Percentiles rank a stretch among this genome's conserved stretches.
phyloP scores from a whole-genome alignment of 2,888 invertebrate species.

The Apomyelois bistriatella region DNA sequence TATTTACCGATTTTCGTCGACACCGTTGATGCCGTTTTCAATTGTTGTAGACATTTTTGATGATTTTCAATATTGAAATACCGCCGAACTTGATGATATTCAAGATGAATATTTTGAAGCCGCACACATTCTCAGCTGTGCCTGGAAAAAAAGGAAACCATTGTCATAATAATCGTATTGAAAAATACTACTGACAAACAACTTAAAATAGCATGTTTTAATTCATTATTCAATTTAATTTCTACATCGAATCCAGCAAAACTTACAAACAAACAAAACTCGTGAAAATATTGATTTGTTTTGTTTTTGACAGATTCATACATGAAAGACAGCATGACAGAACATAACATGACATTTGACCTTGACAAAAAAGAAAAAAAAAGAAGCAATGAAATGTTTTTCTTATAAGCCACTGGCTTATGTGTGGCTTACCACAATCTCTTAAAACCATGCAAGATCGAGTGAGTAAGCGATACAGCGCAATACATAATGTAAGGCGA shows the following conservation, averaged over 20 bases:
- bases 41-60: slow-evolving; percentile 51
- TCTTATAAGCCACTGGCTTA: too few relatives aligned
- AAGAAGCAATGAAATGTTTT: too few relatives aligned
- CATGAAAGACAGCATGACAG: too few relatives aligned
- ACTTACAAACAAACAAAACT: neutral
- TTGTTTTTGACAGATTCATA: too few relatives aligned
- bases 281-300: neutral
- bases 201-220: neutral
- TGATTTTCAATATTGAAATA: slow-evolving; percentile 3
- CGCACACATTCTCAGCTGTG: slow-evolving; percentile 19
- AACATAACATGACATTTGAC: too few relatives aligned
- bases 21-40: slow-evolving; percentile 57
- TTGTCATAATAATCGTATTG: neutral
- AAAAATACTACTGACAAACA: neutral
- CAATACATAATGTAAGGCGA: too few relatives aligned
- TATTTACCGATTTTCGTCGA: slow-evolving; percentile 60
- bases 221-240: neutral
- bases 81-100: slow-evolving; percentile 14
- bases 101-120: slow-evolving; percentile 12
- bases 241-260: neutral
- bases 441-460: too few relatives aligned
- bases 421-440: too few relatives aligned
- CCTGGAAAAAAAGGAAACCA: slow-evolving; percentile 16
- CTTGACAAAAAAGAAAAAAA: too few relatives aligned
- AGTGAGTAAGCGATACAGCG: too few relatives aligned